Base-by-base conservation (phyloP, 2,113 vertebrate species). In the Ivindomyrus marchei region DNA sequence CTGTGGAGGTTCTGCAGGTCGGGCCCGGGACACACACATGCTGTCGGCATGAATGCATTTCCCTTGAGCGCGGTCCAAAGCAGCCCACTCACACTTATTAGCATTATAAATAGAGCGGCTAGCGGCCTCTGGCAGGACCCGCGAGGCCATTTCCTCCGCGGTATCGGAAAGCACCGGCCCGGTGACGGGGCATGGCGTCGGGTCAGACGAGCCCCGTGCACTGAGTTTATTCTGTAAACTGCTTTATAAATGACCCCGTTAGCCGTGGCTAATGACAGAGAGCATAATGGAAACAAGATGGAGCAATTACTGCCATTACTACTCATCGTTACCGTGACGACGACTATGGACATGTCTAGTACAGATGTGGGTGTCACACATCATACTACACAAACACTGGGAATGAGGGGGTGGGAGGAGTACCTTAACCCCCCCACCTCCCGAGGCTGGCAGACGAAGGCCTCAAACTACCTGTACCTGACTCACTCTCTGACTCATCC, bases 41-140 rank as follows among this genome's bases (percentile, higher is more conserved):
- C 92, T 92, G 93, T 94, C 95, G 91, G 94, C 93, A 93, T 93
- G 11, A 91, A 92, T 93, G 90, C 91, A 92, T 94, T 94, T 95
- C 94, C 94, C 94, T 89, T 91, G 93, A 92, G 93, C 90, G 92
- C 62, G 91, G 93, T 91, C 93, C 93, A 94, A 93, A 93, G 93
- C 91, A 91, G 92, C 92, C 95, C 95, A 95, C 94, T 95, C 95
- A 93, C 92, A 93, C 93, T 95, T 94, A 95, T 96, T 96, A 95
- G 87, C 92, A 93, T 94, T 95, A 96, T 96, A 96, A 96, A 96
- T 95, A 96, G 66, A 45, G 92, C 2, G 91, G 93, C 93, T 92
- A 91, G 90, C 90, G 93, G 92, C 91, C 90, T 85, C 92, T 91
- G 94, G 94, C 94, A 95, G 92, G 92, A 94, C 95, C 52, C 4